These are phyloP conservation scores for Hecatera dysodea DNA, from an alignment of 2,888 invertebrate species.

Conservation along the genomic window DNA sequence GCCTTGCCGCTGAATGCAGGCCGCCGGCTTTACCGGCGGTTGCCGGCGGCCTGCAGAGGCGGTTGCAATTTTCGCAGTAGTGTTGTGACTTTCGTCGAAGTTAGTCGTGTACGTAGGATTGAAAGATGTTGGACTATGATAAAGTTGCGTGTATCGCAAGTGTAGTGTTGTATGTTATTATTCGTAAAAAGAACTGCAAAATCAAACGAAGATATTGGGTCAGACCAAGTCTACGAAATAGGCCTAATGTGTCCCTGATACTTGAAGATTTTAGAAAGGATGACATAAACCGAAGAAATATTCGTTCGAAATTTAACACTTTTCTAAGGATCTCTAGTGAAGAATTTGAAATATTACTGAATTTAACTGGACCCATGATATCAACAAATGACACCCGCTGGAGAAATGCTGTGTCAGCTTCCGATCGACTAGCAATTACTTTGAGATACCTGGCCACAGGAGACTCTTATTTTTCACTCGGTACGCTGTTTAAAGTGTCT, in stretches of 20 bases:
- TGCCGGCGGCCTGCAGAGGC: slow-evolving; percentile 39
- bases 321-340: slow-evolving; percentile 58
- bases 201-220: slow-evolving; percentile 58
- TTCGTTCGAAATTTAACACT: slow-evolving; percentile 52
- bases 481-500: slow-evolving; percentile 57
- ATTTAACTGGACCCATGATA: slow-evolving; percentile 53
- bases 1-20: slow-evolving; percentile 42
- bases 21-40: too few species aligned
- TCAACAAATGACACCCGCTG: slow-evolving; percentile 38
- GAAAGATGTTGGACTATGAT: slow-evolving; percentile 51
- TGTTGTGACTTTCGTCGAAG: slow-evolving; percentile 49
- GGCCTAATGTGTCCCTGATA: slow-evolving; percentile 47
- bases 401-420: slow-evolving; percentile 53
- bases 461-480: slow-evolving; percentile 58
- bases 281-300: slow-evolving; percentile 52
- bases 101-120: slow-evolving; percentile 53
- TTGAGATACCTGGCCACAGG: slow-evolving; percentile 56
- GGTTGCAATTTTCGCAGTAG: slow-evolving; percentile 48
- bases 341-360: slow-evolving; percentile 57
- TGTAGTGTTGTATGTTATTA: slow-evolving; percentile 56
- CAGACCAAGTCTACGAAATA: slow-evolving; percentile 52
- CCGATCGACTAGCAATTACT: slow-evolving; percentile 53
- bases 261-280: slow-evolving; percentile 55
- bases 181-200: slow-evolving; percentile 58
- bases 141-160: slow-evolving; percentile 57